phyloP scores from a whole-genome alignment of 2,888 invertebrate genomes.

The Diarsia rubi region DNA sequence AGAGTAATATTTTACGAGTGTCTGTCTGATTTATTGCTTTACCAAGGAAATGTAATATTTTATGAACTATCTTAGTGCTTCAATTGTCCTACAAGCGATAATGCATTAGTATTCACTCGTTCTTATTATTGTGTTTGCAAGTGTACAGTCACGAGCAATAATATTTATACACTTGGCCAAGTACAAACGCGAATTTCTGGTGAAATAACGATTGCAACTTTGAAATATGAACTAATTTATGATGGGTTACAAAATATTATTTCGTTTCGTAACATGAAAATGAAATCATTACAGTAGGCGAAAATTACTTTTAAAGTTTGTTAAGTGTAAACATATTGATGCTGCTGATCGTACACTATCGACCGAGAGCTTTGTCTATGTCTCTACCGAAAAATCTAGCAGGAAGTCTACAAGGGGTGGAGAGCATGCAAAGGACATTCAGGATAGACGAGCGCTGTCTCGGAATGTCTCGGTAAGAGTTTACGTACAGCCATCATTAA shows the following conservation, averaged over 20 bases:
- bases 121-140: neutral
- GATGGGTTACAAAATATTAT: no score
- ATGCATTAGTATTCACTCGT: neutral
- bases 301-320: no score
- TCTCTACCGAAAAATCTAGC: neutral
- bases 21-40: conserved; percentile 35
- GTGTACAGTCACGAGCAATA: neutral
- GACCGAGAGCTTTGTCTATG: neutral
- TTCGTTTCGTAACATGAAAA: no score
- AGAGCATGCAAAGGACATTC: neutral
- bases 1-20: conserved; percentile 39
- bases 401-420: neutral
- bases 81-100: conserved; percentile 2
- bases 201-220: no score
- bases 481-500: neutral
- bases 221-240: no score
- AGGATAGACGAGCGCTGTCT: neutral
- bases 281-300: no score
- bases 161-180: no score
- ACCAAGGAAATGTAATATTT: conserved; percentile 25
- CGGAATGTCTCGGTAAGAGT: neutral
- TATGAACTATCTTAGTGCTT: neutral
- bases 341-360: no score
- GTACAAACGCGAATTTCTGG: no score
- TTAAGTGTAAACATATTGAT: no score